Evolutionary conservation across 2,113 vertebrate species (phyloP).

Genomic region (Salminus brasiliensis): DNA sequence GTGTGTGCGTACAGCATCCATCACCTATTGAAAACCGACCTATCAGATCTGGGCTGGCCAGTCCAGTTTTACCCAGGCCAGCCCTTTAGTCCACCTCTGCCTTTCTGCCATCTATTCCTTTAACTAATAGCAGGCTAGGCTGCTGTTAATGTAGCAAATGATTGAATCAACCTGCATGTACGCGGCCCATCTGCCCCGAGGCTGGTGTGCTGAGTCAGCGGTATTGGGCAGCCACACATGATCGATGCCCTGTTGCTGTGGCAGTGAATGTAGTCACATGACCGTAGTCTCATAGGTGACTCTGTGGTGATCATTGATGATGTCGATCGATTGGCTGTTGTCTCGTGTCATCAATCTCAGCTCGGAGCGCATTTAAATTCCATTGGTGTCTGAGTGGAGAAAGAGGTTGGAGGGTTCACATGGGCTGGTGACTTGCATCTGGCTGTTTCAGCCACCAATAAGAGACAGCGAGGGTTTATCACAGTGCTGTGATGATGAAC

Average conservation of each 20-base stretch:
- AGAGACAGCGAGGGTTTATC: not conserved
- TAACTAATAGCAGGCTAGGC: no score
- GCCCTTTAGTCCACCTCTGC: no score
- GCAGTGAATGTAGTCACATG: constrained; percentile 11
- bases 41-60: no score
- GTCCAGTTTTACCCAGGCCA: no score
- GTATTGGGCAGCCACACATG: not conserved
- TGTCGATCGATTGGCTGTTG: constrained; percentile 18
- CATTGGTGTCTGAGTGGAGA: not conserved
- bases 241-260: constrained; percentile 37
- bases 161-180: not conserved
- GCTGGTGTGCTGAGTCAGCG: constrained; percentile 36
- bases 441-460: not conserved
- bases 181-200: not conserved
- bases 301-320: constrained; percentile 15
- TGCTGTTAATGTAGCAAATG: not conserved
- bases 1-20: no score
- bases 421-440: not conserved
- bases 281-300: constrained; percentile 19
- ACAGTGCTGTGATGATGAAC: not conserved
- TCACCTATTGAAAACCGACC: no score
- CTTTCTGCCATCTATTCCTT: no score
- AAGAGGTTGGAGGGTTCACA: not conserved
- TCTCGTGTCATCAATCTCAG: constrained; percentile 18
- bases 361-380: not conserved